Base-by-base conservation (phyloP, 2,797 vertebrate species). In the Neostethus bicornis region DNA sequence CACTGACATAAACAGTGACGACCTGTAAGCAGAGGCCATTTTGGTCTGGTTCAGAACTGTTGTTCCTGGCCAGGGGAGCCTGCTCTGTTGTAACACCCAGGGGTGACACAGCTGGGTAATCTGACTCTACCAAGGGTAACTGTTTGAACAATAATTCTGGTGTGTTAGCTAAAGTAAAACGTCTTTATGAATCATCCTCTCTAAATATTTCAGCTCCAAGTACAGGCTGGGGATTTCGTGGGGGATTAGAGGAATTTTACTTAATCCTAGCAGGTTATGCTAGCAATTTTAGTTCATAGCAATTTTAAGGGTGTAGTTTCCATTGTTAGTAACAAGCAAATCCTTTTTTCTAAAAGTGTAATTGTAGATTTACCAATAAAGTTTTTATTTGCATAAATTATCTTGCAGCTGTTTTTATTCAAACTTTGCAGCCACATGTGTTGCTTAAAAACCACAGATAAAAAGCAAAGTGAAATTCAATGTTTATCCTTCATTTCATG, bases 51-150 rank as follows among this genome's bases (percentile, higher is more conserved):
- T 66, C 68, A 52, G 73, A 81, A 73, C 79, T 82, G 65, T 88
- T 90, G 81, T 85, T 86, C 21, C 85, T 88, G 86, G 86, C 85
- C 45, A 16, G 66, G 63, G 65, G 53, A 63, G 62, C 26, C 3
- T 7, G 60, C 59, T 81, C 70, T 88, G 84, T 86, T 84, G 84
- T 84, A 89, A 88, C 85, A 84, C 82, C 78, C 79, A 53, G 54
- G 83, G 81, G 86, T 85, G 84, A 85, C 85, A 86, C 72, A 73
- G 78, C 83, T 66, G 72, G 71, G 81, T 86, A 83, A 85, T 62
- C 57, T 3, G 65, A 79, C 61, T 73, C 55, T 60, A 66, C 77
- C 60, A 56, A 73, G 83, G 73, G 70, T 73, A 78, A 80, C 71
- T 52, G 75, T 89, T 89, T 81, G 85, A 71, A 86, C 82, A 88